Evolutionary conservation across 2,113 vertebrate genomes (phyloP), one percentile per base, ranked within the genome.

Genomic region (Rostratula benghalensis): DNA sequence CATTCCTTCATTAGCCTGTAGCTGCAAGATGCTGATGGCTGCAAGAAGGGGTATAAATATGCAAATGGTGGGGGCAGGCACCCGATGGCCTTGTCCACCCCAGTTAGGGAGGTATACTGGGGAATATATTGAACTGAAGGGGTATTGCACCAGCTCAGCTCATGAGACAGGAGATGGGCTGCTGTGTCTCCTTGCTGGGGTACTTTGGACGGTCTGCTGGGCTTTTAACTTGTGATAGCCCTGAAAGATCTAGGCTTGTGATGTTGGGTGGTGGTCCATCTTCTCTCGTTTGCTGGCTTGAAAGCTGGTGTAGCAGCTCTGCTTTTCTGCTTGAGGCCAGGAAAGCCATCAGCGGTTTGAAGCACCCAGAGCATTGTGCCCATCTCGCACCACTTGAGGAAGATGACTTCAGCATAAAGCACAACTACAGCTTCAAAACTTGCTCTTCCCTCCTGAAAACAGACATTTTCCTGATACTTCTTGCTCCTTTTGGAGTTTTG

Each of bases 1-100:
- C 0, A 17, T 17, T 77, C 56, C 64, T 67, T 31, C 22, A 24
- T 20, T 3, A 23, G 12, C 0, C 0, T 6, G 22, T 4, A 16
- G 33, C 3, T 46, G 20, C 15, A 45, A 30, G 68, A 11, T 56
- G 45, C 37, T 21, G 18, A 0, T 8, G 41, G 61, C 54, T 46
- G 33, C 41, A 20, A 57, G 28, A 60, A 60, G 63, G 16, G 7
- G 13, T 43, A 7, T 30, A 31, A 90, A 65, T 25, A 35, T 25
- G 31, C 1, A 1, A 15, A 27, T 20, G 33, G 16, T 6, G 43
- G 54, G 53, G 50, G n/a, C 27, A 27, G 48, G 35, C 17, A 57
- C 8, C 33, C 41, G 1, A 25, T 27, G 45, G 14, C 51, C 7
- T 9, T 23, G 9, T 22, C 57, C 35, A 3, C 18, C 9, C 17